Conservation (phyloP, 2,113 vertebrate genomes). For the Ptychochromis oligacanthus region DNA sequence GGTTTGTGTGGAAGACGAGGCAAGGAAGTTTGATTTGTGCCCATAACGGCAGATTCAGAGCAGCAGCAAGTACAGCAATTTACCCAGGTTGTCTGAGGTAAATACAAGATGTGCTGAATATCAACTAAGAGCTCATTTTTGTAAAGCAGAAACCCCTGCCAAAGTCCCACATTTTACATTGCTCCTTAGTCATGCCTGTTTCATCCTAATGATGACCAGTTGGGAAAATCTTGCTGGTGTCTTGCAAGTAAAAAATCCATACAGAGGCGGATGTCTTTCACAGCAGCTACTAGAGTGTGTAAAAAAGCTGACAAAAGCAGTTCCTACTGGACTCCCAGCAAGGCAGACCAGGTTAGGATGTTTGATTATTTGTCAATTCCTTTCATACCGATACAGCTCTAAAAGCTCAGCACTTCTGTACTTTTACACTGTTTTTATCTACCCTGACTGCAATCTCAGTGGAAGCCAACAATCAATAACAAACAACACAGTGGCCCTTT, state of each 20-base stretch:
- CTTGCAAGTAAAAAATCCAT: neutral
- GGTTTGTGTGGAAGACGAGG: neutral
- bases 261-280: neutral
- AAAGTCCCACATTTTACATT: neutral
- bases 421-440: constrained; percentile 24
- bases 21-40: neutral
- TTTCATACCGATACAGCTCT: constrained; percentile 12
- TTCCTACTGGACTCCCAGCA: constrained; percentile 2
- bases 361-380: constrained; percentile 20
- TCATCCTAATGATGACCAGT: neutral
- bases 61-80: neutral
- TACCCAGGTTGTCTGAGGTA: neutral
- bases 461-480: constrained; percentile 25
- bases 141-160: neutral
- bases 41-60: neutral
- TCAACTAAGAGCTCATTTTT: neutral
- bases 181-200: neutral
- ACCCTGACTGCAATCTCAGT: neutral
- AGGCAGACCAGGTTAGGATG: constrained; percentile 7
- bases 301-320: constrained; percentile 7
- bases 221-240: neutral
- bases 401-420: constrained; percentile 36
- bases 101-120: neutral
- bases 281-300: neutral
- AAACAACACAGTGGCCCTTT: constrained; percentile 1